Evolutionary conservation across 2,113 vertebrate genomes (phyloP).

Genomic region (Vulpes lagopus): DNA sequence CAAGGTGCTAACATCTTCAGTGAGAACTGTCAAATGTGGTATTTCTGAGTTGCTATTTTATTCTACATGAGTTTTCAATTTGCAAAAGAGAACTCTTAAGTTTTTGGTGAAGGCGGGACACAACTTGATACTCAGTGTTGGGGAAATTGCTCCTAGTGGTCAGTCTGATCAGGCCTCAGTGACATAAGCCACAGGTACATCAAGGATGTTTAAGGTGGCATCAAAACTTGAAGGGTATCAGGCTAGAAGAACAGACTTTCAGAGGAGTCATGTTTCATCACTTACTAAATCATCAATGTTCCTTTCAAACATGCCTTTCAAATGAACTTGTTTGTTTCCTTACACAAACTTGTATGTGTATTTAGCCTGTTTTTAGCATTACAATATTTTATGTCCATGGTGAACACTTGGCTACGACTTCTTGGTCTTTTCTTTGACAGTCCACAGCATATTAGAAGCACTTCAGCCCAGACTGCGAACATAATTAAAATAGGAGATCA

Average conservation of each 20-base stretch:
- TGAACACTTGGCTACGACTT: not conserved
- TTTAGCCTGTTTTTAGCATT: not conserved
- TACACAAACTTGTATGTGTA: not conserved
- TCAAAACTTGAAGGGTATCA: not conserved
- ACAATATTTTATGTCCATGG: not conserved
- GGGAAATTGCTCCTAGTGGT: not conserved
- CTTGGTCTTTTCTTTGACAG: conserved; percentile 21
- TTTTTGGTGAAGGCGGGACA: not conserved
- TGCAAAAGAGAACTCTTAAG: not conserved
- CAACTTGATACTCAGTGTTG: not conserved
- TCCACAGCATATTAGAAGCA: conserved; percentile 1
- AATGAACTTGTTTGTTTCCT: not conserved
- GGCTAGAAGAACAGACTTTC: not conserved
- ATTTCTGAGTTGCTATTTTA: conserved; percentile 34
- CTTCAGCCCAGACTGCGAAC: not conserved
- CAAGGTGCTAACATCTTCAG: conserved; percentile 63
- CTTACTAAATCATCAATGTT: not conserved
- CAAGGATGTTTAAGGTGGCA: not conserved
- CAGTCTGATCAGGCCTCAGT: not conserved
- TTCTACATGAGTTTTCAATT: not conserved
- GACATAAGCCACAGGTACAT: not conserved
- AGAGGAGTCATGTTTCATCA: not conserved
- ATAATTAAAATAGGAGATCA: not conserved
- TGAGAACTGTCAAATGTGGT: not conserved
- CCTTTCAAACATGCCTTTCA: not conserved